Evolutionary conservation across 2,113 vertebrate species (phyloP), one percentile per base, ranked within the genome.

Genomic region (Halichoerus grypus): DNA sequence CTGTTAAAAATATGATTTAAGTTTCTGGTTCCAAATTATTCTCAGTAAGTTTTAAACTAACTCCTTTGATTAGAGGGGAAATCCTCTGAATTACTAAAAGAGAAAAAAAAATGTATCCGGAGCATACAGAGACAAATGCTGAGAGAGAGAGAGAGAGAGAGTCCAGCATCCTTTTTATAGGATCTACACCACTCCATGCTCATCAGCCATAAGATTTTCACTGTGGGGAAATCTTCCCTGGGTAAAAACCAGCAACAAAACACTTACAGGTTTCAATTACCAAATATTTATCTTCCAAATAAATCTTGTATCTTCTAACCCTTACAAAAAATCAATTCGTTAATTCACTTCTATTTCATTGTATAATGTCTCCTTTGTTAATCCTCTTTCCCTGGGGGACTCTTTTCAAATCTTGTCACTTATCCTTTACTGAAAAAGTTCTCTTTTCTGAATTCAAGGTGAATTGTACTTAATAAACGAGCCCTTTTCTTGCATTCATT

Each of bases 241-340:
- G 77, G 31, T 55, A 39, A 86, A 80, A 88, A 74, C 12, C 67
- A 80, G 71, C 94, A 80, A 92, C 81, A 93, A 98, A 93, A 97
- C 33, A 77, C 71, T 90, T 79, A 69, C 26, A 77, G 80, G 83
- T 92, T 98, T 97, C 92, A 92, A 92, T 97, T 90, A 97, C 97
- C 95, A 97, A 97, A 98, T 97, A 96, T 98, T 97, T 97, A 96
- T 96, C 95, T 97, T 97, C 88, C 84, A 94, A 97, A 97, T 97
- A 97, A 97, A 97, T 97, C 96, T 96, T 76, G 67, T 71, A 77
- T 97, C 97, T 96, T 97, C 95, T 90, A 72, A 97, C 63, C 55
- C 96, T 98, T 96, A 97, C 72, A 97, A 88, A 97, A 98, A 98
- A 97, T 97, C 97, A 2, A 97, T 96, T 93, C 94, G 88, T 92